Conservation (phyloP, 2,888 invertebrate genomes). For the Hedychridium roseum region DNA sequence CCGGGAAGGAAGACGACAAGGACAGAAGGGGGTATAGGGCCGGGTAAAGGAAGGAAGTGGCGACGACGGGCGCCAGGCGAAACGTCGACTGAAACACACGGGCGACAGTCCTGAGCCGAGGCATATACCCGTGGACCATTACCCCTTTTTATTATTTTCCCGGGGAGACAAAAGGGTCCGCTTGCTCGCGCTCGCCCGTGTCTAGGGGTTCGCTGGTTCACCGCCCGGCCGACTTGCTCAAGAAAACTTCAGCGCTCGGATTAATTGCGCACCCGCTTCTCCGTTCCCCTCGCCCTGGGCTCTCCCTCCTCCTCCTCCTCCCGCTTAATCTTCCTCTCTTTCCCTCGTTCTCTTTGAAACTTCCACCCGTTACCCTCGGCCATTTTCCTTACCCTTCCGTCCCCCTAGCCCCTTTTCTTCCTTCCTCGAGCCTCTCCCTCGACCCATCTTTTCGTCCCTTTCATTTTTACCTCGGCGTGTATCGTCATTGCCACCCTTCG, state of each 20-base stretch:
- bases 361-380: neutral
- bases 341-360: neutral
- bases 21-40: neutral
- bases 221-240: constrained; percentile 35
- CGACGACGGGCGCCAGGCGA: constrained; percentile 14
- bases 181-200: constrained; percentile 18
- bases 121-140: constrained; percentile 32
- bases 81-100: constrained; percentile 31
- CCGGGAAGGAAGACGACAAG: neutral
- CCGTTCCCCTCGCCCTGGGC: constrained; percentile 12
- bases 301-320: constrained; percentile 2
- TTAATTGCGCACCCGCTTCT: constrained; percentile 28
- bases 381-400: neutral
- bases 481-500: too few species aligned
- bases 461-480: neutral
- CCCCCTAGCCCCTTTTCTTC: neutral
- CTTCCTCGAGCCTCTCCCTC: neutral
- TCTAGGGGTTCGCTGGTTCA: constrained; percentile 17
- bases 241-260: constrained; percentile 31
- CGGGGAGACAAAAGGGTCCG: constrained; percentile 36
- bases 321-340: constrained; percentile 1
- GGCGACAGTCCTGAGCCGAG: constrained; percentile 22
- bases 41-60: neutral
- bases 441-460: neutral
- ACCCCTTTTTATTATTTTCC: constrained; percentile 41